Evolutionary conservation across 2,888 invertebrate genomes (phyloP).

Genomic region (Autographa pulchrina): DNA sequence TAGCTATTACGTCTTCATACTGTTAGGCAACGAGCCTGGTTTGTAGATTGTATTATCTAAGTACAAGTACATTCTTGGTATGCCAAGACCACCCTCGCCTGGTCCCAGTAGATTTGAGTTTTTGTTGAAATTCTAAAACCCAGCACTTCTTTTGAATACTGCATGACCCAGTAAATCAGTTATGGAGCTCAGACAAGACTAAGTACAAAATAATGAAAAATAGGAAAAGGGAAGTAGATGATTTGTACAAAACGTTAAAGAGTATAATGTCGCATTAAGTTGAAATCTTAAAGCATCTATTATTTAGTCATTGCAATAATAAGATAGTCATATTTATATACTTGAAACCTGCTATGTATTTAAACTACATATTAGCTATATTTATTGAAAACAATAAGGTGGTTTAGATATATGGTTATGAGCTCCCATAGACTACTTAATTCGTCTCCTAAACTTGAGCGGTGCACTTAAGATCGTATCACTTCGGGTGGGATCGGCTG

Average conservation of each 20-base stretch:
- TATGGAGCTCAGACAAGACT: too few relatives aligned
- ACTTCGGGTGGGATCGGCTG: neutral
- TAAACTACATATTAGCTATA: neutral
- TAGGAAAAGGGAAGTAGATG: too few relatives aligned
- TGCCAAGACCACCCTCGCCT: too few relatives aligned
- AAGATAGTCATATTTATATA: neutral
- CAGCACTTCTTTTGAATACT: too few relatives aligned
- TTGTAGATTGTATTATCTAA: too few relatives aligned
- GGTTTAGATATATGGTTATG: neutral
- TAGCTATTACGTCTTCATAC: too few relatives aligned
- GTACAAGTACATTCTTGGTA: too few relatives aligned
- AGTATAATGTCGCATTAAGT: neutral
- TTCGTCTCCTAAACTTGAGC: neutral
- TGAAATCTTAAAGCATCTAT: neutral
- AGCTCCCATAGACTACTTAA: neutral
- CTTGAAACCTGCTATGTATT: neutral
- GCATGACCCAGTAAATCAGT: too few relatives aligned
- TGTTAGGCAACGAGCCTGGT: too few relatives aligned
- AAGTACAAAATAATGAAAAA: too few relatives aligned
- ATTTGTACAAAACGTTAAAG: neutral
- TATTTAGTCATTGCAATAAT: neutral
- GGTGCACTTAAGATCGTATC: conserved; percentile 7
- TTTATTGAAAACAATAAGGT: neutral
- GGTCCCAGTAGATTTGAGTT: too few relatives aligned
- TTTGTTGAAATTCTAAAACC: too few relatives aligned